Percentiles rank a stretch among this genome's conserved stretches.
phyloP scores from a whole-genome alignment of 2,888 invertebrate genomes.

The Rhingia rostrata region DNA sequence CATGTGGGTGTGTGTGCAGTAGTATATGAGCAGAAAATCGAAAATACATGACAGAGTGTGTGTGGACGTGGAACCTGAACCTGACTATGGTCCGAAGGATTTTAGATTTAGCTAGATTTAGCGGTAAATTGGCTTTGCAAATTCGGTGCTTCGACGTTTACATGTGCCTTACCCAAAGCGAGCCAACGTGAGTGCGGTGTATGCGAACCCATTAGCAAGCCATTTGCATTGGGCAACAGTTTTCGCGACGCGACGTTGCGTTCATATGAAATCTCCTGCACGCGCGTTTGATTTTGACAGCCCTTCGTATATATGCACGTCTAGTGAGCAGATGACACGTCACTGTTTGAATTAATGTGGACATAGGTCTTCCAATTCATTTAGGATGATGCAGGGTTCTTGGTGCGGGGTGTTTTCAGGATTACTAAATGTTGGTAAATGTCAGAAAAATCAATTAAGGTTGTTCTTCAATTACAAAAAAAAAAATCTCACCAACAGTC shows the following conservation, averaged over 20 bases:
- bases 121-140: conserved; percentile 56
- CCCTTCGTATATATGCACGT: conserved; percentile 17
- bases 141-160: conserved; percentile 42
- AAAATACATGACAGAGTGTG: conserved; percentile 9
- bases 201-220: conserved; percentile 46
- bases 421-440: no score
- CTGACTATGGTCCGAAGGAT: conserved; percentile 23
- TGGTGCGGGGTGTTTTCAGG: no score
- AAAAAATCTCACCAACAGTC: conserved; percentile 13
- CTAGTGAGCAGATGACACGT: conserved; percentile 38
- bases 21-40: conserved; percentile 50
- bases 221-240: conserved; percentile 52
- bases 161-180: conserved; percentile 37
- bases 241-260: conserved; percentile 7
- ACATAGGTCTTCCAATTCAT: conserved; percentile 62
- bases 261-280: conserved; percentile 33
- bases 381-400: conserved; percentile 1
- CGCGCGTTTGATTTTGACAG: conserved; percentile 27
- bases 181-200: conserved; percentile 2
- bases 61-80: background rate
- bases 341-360: conserved; percentile 44
- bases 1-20: background rate
- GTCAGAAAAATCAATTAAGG: no score
- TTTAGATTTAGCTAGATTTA: conserved; percentile 50
- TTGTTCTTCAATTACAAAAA: no score